Conservation (phyloP, 1,140 invertebrate species). For the Hormaphis cornu region DNA sequence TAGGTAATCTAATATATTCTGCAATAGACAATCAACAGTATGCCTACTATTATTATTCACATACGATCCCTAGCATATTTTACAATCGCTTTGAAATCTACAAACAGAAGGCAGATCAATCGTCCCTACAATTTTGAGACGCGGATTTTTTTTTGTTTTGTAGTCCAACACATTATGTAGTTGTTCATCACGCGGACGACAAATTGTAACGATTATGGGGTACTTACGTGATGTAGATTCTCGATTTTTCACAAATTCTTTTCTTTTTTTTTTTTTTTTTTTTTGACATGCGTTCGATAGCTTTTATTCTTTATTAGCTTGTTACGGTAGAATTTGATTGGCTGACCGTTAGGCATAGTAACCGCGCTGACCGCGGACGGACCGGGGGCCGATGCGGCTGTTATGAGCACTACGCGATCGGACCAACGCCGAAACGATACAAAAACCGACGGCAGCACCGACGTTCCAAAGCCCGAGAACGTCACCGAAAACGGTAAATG, state of each 20-base stretch:
- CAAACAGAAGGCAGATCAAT: too few relatives aligned
- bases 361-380: slow-evolving; percentile 26
- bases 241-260: neutral
- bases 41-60: too few relatives aligned
- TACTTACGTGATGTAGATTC: too few relatives aligned
- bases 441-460: neutral
- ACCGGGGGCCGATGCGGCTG: slow-evolving; percentile 20
- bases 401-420: slow-evolving; percentile 1
- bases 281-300: slow-evolving; percentile 10
- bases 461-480: slow-evolving; percentile 25
- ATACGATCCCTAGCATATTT: too few relatives aligned
- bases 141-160: too few relatives aligned
- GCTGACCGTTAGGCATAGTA: slow-evolving; percentile 30
- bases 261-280: neutral
- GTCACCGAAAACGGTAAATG: neutral
- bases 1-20: too few relatives aligned
- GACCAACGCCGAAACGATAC: neutral
- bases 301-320: slow-evolving; percentile 31
- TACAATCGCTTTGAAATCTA: too few relatives aligned
- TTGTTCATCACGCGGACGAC: too few relatives aligned
- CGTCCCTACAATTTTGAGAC: too few relatives aligned
- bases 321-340: slow-evolving; percentile 32
- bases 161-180: too few relatives aligned
- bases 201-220: too few relatives aligned
- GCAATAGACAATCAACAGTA: too few relatives aligned